Evolutionary conservation across 2,797 vertebrate species (phyloP).

Genomic region (Siniperca undulata): DNA sequence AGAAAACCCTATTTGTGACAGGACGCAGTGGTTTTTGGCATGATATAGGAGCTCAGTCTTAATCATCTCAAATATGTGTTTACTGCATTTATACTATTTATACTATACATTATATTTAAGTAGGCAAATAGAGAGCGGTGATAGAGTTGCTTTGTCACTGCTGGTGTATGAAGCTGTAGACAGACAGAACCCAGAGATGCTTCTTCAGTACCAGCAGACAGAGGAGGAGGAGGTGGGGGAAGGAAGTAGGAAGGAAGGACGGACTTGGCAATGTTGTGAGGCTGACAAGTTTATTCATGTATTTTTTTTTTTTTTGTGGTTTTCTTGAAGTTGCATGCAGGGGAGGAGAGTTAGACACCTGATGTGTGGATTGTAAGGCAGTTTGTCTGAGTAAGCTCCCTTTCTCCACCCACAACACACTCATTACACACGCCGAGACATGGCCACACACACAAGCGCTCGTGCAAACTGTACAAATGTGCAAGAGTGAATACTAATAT

Average conservation of each 20-base stretch:
- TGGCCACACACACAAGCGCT: constrained; percentile 62
- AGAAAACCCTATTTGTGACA: constrained; percentile 4
- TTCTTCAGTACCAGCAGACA: constrained; percentile 36
- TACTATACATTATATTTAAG: constrained; percentile 33
- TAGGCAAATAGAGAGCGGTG: constrained; percentile 52
- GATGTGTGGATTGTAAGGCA: constrained; percentile 69
- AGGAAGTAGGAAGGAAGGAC: constrained; percentile 14
- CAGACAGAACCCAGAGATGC: constrained; percentile 68
- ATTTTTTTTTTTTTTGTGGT: constrained; percentile 58
- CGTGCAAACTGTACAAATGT: constrained; percentile 40
- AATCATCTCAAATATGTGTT: constrained; percentile 2
- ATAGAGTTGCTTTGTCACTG: constrained; percentile 65
- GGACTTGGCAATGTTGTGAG: constrained; percentile 47
- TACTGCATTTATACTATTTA: background rate
- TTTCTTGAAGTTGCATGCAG: constrained; percentile 66
- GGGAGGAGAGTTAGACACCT: constrained; percentile 65
- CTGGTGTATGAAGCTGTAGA: constrained; percentile 61
- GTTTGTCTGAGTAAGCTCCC: constrained; percentile 72
- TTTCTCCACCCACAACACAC: constrained; percentile 72
- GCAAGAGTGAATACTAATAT: constrained; percentile 29
- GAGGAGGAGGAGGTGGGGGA: constrained; percentile 6
- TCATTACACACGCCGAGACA: constrained; percentile 73
- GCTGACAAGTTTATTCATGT: constrained; percentile 72
- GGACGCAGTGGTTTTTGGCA: background rate
- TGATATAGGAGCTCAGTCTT: background rate